These are phyloP conservation scores for Colistium nudipinnis DNA, from an alignment of 2,113 vertebrate genomes.

Conservation along the genomic window DNA sequence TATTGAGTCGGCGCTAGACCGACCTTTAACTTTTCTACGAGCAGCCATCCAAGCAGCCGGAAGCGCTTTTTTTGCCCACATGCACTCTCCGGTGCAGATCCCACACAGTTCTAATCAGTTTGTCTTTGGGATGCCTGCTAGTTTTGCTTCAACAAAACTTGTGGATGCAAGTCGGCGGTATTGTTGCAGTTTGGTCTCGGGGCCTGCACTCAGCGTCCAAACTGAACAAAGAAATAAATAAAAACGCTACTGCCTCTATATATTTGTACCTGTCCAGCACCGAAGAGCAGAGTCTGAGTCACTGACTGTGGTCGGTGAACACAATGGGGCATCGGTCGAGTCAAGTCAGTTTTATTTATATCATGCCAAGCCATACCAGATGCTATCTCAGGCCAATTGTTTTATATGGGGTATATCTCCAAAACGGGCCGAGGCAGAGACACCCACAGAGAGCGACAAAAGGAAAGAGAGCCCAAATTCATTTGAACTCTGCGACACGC, in stretches of 20 bases:
- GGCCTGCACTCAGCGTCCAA: not conserved
- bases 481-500: too few species aligned
- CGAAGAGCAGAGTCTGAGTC: not conserved
- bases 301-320: not conserved
- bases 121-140: too few species aligned
- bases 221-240: not conserved
- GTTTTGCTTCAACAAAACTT: slow-evolving; percentile 14
- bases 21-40: slow-evolving; percentile 38
- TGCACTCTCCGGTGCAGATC: not conserved
- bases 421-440: too few species aligned
- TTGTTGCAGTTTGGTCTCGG: not conserved
- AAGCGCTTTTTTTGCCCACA: slow-evolving; percentile 17
- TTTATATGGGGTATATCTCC: not conserved
- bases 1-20: slow-evolving; percentile 27
- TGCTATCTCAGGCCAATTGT: not conserved
- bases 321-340: not conserved
- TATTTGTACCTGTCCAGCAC: not conserved
- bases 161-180: not conserved
- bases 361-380: not conserved
- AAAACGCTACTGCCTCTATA: too few species aligned
- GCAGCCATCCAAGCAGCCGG: slow-evolving; percentile 25
- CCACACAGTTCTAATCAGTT: slow-evolving; percentile 5
- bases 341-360: not conserved
- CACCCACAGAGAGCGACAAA: too few species aligned
- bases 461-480: too few species aligned